A percentile compares a stretch with the other conserved stretches of the same genome.
phyloP scores from a whole-genome alignment of 2,113 vertebrate species.

The Nerophis lumbriciformis region DNA sequence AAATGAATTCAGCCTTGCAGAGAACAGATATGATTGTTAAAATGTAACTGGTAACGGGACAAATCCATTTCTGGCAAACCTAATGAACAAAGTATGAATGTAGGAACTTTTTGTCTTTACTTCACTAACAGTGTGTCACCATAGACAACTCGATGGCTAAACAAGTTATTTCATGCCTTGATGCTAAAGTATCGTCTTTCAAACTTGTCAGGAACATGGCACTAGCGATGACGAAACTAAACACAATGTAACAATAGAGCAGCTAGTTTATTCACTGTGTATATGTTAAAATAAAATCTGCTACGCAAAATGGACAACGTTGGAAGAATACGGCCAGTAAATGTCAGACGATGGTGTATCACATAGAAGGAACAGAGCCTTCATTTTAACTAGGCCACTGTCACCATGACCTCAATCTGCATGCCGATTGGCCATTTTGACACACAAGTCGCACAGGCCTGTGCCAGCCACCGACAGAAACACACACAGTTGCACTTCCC shows the following conservation, averaged over 20 bases:
- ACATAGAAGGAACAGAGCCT: conserved; percentile 27
- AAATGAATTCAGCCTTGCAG: conserved; percentile 4
- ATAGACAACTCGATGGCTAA: too few species aligned
- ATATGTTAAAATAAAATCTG: too few species aligned
- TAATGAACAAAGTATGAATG: not conserved
- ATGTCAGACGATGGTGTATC: not conserved
- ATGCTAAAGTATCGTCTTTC: too few species aligned
- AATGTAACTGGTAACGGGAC: not conserved
- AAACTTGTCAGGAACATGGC: too few species aligned
- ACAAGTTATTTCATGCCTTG: too few species aligned
- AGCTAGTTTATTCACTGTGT: too few species aligned
- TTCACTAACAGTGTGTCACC: not conserved
- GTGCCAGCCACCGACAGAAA: conserved; percentile 40
- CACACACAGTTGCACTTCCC: conserved; percentile 19
- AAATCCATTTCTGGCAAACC: not conserved
- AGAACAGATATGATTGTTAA: not conserved
- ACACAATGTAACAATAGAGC: too few species aligned
- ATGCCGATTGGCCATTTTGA: conserved; percentile 51
- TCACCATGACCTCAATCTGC: conserved; percentile 55
- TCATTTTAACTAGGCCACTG: conserved; percentile 43
- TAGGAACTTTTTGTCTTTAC: conserved; percentile 1
- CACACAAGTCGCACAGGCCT: conserved; percentile 44
- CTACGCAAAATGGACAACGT: too few species aligned
- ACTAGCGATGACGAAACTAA: too few species aligned
- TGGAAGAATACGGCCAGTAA: not conserved